These are phyloP conservation scores for Meganola albula DNA, from an alignment of 2,888 invertebrate genomes.

Conservation along the genomic window DNA sequence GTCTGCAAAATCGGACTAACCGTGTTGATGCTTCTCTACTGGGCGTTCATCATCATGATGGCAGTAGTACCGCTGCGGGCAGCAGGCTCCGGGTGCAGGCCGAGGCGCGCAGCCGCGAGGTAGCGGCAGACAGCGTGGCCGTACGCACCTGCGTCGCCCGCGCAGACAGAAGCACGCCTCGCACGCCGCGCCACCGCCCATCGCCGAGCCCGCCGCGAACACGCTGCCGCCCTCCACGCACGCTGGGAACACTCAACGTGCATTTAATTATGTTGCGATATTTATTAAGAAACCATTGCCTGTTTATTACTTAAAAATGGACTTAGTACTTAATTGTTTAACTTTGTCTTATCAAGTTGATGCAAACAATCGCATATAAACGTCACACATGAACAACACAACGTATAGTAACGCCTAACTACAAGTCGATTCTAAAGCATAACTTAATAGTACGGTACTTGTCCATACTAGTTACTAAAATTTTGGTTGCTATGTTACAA, in stretches of 20 bases:
- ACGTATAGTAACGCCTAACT: too few relatives aligned
- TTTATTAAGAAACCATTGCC: constrained; percentile 4
- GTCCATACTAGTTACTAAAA: too few relatives aligned
- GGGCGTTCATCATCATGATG: constrained; percentile 23
- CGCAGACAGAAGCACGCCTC: constrained; percentile 91
- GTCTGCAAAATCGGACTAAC: too few relatives aligned
- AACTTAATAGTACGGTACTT: too few relatives aligned
- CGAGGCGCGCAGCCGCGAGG: constrained; percentile 83
- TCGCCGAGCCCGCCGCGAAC: constrained; percentile 89
- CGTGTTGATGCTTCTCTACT: not conserved
- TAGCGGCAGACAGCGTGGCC: constrained; percentile 87
- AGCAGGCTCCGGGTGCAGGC: constrained; percentile 82
- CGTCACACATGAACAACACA: too few relatives aligned
- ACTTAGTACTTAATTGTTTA: too few relatives aligned
- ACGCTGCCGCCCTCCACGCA: constrained; percentile 84
- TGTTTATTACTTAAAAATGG: too few relatives aligned
- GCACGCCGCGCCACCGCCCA: constrained; percentile 87
- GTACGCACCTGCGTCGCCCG: constrained; percentile 85
- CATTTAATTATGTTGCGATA: not conserved
- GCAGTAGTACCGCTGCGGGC: constrained; percentile 88
- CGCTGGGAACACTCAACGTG: constrained; percentile 72
- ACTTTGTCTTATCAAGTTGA: too few relatives aligned
- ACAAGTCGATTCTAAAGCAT: too few relatives aligned
- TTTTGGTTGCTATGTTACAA: too few relatives aligned
- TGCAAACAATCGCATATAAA: too few relatives aligned